Base-by-base conservation (phyloP, 1,140 invertebrate genomes). In the Euura lappo region DNA sequence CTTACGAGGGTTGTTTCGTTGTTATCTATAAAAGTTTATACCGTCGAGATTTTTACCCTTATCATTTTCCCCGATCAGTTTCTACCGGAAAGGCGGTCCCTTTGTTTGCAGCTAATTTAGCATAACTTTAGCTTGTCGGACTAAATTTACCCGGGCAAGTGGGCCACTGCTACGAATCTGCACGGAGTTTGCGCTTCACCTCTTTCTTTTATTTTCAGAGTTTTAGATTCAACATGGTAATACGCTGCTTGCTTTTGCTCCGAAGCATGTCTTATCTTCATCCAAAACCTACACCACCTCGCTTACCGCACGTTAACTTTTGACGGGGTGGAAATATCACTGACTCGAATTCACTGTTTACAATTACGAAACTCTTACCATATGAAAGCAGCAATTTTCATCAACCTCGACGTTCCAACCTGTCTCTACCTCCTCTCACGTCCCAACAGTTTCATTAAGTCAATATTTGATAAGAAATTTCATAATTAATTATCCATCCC, bases 101-200 rank as follows among this genome's bases (percentile, higher is more conserved):
- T 60, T 60, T 60, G 51, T 60, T 60, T 60, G 13, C 51, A 60
- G 51, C 51, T 60, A 60, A 60, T 60, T 60, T 60, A 60, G 51
- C 51, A 60, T 60, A 60, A 60, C 51, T 60, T 60, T 60, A 8
- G 51, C 51, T 8, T 60, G 51, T 60, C 51, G 51, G 51, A 60
- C 28, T 28, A 60, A 60, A 28, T n/a, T n/a, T n/a, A n/a, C 13
- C 51, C 8, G 3, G 51, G 51, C 51, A 60, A 60, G 13, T 8
- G 51, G 51, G 51, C 1, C 3, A n/a, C 51, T 8, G 51, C 6
- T 51, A 11, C 28, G 28, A 28, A 28, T 28, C 28, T 28, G 28
- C 28, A 28, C 28, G 28, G 28, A 28, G 28, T 28, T 28, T 8
- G 8, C 51, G 13, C 8, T 60, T 60, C 51, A 60, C 51, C 51